Evolutionary conservation across 2,113 vertebrate genomes (phyloP).

Genomic region (Tursiops truncatus): DNA sequence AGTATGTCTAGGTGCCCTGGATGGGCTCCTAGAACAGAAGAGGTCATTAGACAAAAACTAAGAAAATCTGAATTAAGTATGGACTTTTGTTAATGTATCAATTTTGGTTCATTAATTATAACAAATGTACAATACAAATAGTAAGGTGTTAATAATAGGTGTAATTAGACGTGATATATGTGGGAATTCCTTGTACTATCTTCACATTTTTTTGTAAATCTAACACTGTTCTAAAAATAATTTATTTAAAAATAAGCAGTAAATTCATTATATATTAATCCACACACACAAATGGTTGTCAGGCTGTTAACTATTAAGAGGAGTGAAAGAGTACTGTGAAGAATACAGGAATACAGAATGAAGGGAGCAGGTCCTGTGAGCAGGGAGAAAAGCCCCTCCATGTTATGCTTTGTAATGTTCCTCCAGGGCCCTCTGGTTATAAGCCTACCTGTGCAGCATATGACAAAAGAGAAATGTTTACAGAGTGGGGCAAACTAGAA

Average conservation of each 20-base stretch:
- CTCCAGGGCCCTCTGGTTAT: neutral
- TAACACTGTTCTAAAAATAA: neutral
- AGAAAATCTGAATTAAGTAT: neutral
- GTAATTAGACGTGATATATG: neutral
- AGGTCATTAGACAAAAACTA: neutral
- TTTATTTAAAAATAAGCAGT: neutral
- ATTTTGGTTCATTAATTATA: neutral
- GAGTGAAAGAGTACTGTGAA: neutral
- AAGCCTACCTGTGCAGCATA: neutral
- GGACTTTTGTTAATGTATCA: neutral
- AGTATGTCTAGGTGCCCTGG: neutral
- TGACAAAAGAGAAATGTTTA: neutral
- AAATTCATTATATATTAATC: neutral
- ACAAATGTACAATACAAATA: neutral
- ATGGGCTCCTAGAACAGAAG: neutral
- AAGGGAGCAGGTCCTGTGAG: neutral
- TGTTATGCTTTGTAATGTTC: neutral
- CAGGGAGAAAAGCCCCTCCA: neutral
- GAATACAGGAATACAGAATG: neutral
- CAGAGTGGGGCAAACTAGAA: neutral
- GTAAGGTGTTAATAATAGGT: neutral
- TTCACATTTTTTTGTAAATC: neutral
- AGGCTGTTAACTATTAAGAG: neutral
- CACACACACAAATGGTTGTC: neutral
- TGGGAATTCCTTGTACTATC: neutral